Percentiles rank a stretch among this genome's conserved stretches.
Conservation (phyloP, 2,888 invertebrate genomes). For the Suillia variegata region DNA sequence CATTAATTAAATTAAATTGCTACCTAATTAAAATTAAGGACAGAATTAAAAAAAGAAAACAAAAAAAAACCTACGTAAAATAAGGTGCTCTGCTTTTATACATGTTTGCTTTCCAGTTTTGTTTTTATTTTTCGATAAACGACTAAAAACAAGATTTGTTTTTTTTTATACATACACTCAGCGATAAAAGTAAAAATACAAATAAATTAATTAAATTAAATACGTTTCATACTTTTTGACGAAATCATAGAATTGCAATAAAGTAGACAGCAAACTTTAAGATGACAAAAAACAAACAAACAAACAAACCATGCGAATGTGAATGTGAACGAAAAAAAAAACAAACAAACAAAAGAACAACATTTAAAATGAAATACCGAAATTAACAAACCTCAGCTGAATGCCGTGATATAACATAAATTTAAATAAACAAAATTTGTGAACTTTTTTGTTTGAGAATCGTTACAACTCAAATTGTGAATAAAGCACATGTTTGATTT, state of each 20-base stretch:
- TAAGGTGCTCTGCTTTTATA: constrained; percentile 10
- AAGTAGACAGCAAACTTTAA: not conserved
- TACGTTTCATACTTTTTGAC: not conserved
- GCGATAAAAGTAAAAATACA: too few relatives aligned
- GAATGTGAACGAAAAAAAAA: constrained; percentile 17
- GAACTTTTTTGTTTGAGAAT: not conserved
- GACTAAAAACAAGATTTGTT: not conserved
- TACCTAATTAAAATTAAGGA: too few relatives aligned
- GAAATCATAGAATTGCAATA: not conserved
- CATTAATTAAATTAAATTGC: too few relatives aligned
- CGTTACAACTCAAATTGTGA: not conserved
- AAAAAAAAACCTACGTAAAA: not conserved
- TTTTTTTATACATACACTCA: too few relatives aligned
- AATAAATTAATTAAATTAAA: not conserved
- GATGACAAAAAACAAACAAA: constrained; percentile 4
- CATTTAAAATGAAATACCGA: constrained; percentile 36
- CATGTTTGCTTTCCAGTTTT: not conserved
- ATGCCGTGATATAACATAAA: constrained; percentile 59
- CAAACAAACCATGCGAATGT: not conserved
- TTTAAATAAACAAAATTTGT: constrained; percentile 9
- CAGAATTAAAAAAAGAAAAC: too few relatives aligned
- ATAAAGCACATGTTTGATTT: constrained; percentile 34
- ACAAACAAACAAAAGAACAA: constrained; percentile 22
- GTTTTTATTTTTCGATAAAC: not conserved
- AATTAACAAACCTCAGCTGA: constrained; percentile 57